phyloP scores from a whole-genome alignment of 2,113 vertebrate genomes.

The Anguilla rostrata region DNA sequence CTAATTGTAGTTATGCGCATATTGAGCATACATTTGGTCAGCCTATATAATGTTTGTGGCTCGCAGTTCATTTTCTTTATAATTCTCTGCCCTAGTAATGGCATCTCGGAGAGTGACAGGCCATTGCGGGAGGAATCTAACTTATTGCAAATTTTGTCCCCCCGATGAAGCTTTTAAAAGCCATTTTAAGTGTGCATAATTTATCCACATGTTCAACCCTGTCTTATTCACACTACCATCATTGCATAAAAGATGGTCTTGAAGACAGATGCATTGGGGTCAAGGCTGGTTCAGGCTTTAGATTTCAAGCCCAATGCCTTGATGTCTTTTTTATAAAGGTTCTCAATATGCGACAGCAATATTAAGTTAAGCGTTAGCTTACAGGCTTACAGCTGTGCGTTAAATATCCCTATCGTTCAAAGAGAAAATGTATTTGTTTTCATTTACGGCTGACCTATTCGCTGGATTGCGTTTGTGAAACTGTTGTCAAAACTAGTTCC shows the following conservation, averaged over 20 bases:
- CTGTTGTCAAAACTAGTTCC: background rate
- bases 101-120: background rate
- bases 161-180: constrained; percentile 10
- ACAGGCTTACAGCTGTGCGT: background rate
- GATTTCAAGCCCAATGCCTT: background rate
- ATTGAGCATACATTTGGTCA: background rate
- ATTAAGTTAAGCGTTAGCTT: background rate
- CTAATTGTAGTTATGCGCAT: too few relatives aligned
- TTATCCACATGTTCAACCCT: background rate
- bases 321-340: background rate
- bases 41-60: background rate
- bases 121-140: background rate
- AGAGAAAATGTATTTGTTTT: background rate
- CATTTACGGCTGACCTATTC: background rate
- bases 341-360: background rate
- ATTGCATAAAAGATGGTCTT: background rate
- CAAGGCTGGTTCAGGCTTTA: background rate
- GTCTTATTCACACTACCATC: background rate
- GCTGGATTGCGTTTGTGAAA: background rate
- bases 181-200: background rate
- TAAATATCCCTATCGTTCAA: background rate
- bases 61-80: background rate
- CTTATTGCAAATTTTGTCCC: background rate
- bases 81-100: background rate
- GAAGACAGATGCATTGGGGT: background rate